Evolutionary conservation across 2,888 invertebrate genomes (phyloP).

Genomic region (Tromatobia lineatoria): DNA sequence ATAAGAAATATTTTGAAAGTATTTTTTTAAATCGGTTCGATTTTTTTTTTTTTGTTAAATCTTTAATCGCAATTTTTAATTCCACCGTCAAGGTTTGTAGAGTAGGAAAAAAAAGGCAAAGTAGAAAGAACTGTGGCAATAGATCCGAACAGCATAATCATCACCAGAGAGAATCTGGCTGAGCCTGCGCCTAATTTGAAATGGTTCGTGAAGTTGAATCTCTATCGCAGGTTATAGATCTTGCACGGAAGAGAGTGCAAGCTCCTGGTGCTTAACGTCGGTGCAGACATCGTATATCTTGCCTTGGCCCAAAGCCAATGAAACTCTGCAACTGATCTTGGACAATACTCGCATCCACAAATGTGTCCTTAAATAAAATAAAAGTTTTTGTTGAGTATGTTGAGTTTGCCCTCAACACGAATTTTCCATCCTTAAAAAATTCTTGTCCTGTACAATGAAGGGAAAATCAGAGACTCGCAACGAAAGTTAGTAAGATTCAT

Average conservation of each 20-base stretch:
- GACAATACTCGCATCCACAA: slow-evolving; percentile 35
- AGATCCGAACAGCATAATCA: slow-evolving; percentile 39
- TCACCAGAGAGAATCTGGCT: slow-evolving; percentile 32
- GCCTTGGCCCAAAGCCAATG: slow-evolving; percentile 68
- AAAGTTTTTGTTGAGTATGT: slow-evolving; percentile 22
- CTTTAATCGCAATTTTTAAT: slow-evolving; percentile 41
- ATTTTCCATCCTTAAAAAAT: too few relatives aligned
- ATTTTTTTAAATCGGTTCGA: too few relatives aligned
- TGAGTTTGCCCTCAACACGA: not conserved
- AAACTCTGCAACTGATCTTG: slow-evolving; percentile 65
- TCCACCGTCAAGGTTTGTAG: not conserved
- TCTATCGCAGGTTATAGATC: slow-evolving; percentile 44
- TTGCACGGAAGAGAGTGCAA: slow-evolving; percentile 18
- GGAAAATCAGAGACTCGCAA: too few relatives aligned
- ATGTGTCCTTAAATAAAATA: slow-evolving; percentile 15
- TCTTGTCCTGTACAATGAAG: too few relatives aligned
- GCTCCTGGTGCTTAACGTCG: slow-evolving; percentile 71
- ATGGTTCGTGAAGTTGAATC: slow-evolving; percentile 53
- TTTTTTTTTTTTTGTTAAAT: too few relatives aligned
- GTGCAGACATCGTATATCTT: slow-evolving; percentile 72
- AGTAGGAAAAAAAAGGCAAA: not conserved
- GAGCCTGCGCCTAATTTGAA: slow-evolving; percentile 67
- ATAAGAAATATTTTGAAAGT: too few relatives aligned
- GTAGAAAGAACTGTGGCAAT: slow-evolving; percentile 34
- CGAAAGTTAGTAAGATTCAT: too few relatives aligned